Evolutionary conservation across 2,113 vertebrate species (phyloP).

Genomic region (Sterrhoptilus dennistouni): DNA sequence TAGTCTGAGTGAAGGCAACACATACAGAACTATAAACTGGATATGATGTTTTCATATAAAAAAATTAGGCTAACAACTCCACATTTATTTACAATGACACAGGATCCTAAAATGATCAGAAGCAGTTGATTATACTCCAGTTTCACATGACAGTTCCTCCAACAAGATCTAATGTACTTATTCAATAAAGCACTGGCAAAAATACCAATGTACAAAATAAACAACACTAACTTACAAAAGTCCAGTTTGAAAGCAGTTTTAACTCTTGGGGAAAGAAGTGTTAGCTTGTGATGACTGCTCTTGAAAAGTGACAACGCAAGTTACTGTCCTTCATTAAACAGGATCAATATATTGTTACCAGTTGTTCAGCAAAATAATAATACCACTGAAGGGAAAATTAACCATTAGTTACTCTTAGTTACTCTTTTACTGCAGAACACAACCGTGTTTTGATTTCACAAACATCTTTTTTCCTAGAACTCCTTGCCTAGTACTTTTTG

Average conservation of each 20-base stretch:
- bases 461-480: not conserved
- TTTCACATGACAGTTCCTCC: not conserved
- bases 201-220: not conserved
- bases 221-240: not conserved
- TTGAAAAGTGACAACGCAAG: not conserved
- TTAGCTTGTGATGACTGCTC: not conserved
- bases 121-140: not conserved
- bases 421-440: not conserved
- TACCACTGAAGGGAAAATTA: not conserved
- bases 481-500: not conserved
- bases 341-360: not conserved
- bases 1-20: not conserved
- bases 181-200: not conserved
- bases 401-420: not conserved
- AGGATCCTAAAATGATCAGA: not conserved
- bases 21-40: not conserved
- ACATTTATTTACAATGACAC: not conserved
- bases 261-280: not conserved
- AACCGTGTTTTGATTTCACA: not conserved
- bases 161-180: not conserved
- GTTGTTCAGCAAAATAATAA: not conserved
- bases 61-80: not conserved
- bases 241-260: not conserved
- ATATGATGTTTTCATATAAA: not conserved
- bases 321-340: not conserved